A percentile compares a stretch with the other conserved stretches of the same genome.
These are phyloP conservation scores for Danio choprae DNA, from an alignment of 2,797 vertebrate genomes.

Conservation along the genomic window DNA sequence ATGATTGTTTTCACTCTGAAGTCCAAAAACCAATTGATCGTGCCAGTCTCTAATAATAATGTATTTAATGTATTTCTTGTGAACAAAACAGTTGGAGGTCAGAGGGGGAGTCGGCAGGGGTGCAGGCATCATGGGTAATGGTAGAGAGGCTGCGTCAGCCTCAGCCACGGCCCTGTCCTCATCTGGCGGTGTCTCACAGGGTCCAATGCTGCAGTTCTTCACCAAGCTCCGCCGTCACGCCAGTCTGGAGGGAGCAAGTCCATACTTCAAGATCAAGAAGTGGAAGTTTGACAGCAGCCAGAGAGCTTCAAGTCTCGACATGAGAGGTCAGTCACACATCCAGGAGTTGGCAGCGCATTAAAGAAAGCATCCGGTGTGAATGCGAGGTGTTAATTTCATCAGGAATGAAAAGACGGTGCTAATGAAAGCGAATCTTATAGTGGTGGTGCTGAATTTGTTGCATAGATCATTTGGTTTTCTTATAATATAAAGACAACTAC, in stretches of 20 bases:
- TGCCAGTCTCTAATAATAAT: neutral
- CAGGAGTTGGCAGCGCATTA: conserved; percentile 5
- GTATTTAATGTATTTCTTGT: neutral
- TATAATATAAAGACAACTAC: neutral
- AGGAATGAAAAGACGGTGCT: neutral
- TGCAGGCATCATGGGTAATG: conserved; percentile 50
- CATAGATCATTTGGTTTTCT: neutral
- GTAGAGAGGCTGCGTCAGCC: conserved; percentile 68
- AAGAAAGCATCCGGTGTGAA: neutral
- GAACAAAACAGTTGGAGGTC: conserved; percentile 47
- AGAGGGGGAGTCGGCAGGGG: conserved; percentile 68
- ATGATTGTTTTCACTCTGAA: too few species aligned
- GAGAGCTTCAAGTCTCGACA: conserved; percentile 94
- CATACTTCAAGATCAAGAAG: conserved; percentile 96
- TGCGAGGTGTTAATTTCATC: neutral
- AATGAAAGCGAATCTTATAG: neutral
- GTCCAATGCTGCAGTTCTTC: conserved; percentile 90
- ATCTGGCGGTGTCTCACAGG: conserved; percentile 66
- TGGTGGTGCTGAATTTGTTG: neutral
- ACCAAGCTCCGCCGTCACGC: conserved; percentile 91
- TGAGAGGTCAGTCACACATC: conserved; percentile 83
- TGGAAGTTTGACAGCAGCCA: conserved; percentile 96
- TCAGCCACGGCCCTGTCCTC: conserved; percentile 56
- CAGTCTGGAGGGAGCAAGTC: conserved; percentile 94
- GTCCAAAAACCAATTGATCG: neutral